Evolutionary conservation across 2,797 vertebrate genomes (phyloP).

Genomic region (Brotula barbata): DNA sequence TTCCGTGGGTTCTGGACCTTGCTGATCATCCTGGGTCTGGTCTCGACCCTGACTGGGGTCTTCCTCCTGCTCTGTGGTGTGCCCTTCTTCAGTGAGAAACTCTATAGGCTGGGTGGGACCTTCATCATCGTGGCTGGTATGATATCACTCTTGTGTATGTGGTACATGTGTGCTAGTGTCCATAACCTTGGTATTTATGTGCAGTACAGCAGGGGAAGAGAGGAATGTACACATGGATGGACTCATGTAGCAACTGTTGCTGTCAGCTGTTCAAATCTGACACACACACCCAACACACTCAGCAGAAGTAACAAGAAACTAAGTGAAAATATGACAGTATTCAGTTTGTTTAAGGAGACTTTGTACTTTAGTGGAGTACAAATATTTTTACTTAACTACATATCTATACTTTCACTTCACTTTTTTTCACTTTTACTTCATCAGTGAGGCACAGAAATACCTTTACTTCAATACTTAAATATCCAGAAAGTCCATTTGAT

Average conservation of each 20-base stretch:
- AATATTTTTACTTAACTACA: too few relatives aligned
- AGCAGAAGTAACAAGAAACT: too few relatives aligned
- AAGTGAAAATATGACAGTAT: too few relatives aligned
- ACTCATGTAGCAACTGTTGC: constrained; percentile 16
- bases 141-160: constrained; percentile 30
- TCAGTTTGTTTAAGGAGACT: too few relatives aligned
- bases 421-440: too few relatives aligned
- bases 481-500: too few relatives aligned
- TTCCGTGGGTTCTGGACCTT: constrained; percentile 90
- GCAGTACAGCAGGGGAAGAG: constrained; percentile 1
- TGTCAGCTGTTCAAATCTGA: constrained; percentile 61
- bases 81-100: constrained; percentile 81
- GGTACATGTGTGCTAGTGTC: constrained; percentile 16
- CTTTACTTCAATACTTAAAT: too few relatives aligned
- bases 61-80: constrained; percentile 86
- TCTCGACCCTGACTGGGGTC: constrained; percentile 75
- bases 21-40: constrained; percentile 80
- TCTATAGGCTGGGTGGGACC: constrained; percentile 82
- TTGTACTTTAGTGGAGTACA: too few relatives aligned
- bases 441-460: too few relatives aligned
- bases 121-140: constrained; percentile 85
- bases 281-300: constrained; percentile 35
- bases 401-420: too few relatives aligned
- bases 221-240: constrained; percentile 13
- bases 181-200: neutral